Evolutionary conservation across 2,888 invertebrate species (phyloP).

Genomic region (Agapostemon virescens): DNA sequence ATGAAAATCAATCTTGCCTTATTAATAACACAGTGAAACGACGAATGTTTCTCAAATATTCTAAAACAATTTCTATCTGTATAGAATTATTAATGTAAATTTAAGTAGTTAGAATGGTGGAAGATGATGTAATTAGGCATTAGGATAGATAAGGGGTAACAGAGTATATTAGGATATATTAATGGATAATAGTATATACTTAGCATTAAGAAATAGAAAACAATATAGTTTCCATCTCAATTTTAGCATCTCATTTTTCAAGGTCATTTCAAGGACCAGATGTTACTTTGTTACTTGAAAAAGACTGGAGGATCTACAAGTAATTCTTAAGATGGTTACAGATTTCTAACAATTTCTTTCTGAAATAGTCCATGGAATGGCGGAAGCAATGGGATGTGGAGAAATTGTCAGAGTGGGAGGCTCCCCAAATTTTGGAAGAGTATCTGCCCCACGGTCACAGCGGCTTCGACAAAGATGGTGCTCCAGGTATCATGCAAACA

Average conservation of each 20-base stretch:
- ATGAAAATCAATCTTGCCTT: not conserved
- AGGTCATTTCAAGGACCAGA: too few relatives aligned
- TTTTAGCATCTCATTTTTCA: too few relatives aligned
- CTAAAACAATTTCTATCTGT: too few relatives aligned
- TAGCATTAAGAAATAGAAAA: too few relatives aligned
- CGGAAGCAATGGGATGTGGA: conserved; percentile 89
- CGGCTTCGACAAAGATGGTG: conserved; percentile 92
- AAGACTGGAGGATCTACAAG: not conserved
- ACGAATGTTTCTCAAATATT: not conserved
- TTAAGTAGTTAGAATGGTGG: too few relatives aligned
- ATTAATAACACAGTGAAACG: not conserved
- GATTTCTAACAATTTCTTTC: not conserved
- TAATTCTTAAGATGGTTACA: not conserved
- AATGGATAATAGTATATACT: too few relatives aligned
- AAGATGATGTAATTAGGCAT: too few relatives aligned
- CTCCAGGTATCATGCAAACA: conserved; percentile 83
- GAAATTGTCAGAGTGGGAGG: conserved; percentile 85
- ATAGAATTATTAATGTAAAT: not conserved
- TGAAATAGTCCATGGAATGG: conserved; percentile 86
- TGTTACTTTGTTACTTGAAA: too few relatives aligned
- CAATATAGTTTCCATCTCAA: too few relatives aligned
- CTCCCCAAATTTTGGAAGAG: conserved; percentile 86
- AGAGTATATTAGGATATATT: too few relatives aligned
- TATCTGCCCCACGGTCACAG: conserved; percentile 90
- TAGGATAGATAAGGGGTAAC: too few relatives aligned